Base-by-base conservation (phyloP, 2,797 vertebrate species). In the Anas acuta region DNA sequence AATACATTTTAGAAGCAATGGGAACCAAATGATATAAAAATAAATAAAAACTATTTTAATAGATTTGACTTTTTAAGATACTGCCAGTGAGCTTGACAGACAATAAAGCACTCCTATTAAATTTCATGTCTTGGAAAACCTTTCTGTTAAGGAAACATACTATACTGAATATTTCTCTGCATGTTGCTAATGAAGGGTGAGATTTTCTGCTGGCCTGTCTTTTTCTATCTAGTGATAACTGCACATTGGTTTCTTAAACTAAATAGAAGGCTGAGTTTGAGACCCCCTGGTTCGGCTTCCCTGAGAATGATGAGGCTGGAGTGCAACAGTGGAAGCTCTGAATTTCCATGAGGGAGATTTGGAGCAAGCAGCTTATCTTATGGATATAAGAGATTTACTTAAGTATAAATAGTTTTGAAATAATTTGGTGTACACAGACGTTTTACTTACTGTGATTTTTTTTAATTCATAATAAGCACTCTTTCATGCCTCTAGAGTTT, bases 181-280 rank as follows among this genome's bases (percentile, higher is more conserved):
- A 7, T 11, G 23, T 78, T 67, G 60, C 8, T 37, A 26, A 62
- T 13, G 33, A 92, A 84, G 12, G 47, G 4, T 8, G 83, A 85
- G 15, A 41, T 80, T 25, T 14, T 66, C 18, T 76, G 11, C 12
- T 49, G 7, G 17, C 39, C 32, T 62, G 32, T 37, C 43, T 3
- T 37, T 64, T 80, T 37, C 35, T 78, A 12, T 33, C 25, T 75
- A 23, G 9, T 21, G 13, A 60, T 88, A 77, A 47, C 1, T 32
- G 2, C 14, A 9, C 3, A 12, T 20, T 65, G 47, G 13, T 6
- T 56, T 61, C 41, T 25, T 58, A 43, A 43, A 64, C 39, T 25
- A 84, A 45, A 58, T 12, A 37, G 54, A 43, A 67, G 2, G 1
- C 1, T 30, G 12, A 1, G 6, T 2, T 82, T 51, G 2, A 3